A percentile compares a stretch with the other conserved stretches of the same genome.
These are phyloP conservation scores for Desmodus rotundus DNA, from an alignment of 2,113 vertebrate genomes.

Conservation along the genomic window DNA sequence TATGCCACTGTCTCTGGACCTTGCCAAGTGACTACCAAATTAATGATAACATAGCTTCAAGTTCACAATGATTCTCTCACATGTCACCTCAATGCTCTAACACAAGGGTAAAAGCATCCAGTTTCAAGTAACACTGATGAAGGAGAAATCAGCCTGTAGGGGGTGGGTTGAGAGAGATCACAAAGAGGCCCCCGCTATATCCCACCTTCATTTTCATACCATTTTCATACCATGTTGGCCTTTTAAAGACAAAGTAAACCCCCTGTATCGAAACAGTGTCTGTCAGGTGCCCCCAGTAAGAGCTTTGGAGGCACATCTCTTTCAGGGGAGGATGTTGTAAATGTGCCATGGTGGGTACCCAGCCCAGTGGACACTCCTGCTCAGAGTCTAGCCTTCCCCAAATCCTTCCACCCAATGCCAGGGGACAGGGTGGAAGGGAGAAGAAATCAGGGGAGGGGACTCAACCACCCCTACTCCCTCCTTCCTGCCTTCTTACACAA, in stretches of 20 bases:
- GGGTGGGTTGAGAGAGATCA: neutral
- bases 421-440: neutral
- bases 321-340: neutral
- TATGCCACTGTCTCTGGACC: neutral
- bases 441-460: neutral
- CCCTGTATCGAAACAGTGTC: neutral
- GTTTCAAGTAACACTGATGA: neutral
- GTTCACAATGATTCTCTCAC: neutral
- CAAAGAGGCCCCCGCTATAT: neutral
- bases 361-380: neutral
- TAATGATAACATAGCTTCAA: neutral
- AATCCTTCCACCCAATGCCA: neutral
- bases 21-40: neutral
- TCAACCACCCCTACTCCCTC: neutral
- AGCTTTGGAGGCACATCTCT: neutral
- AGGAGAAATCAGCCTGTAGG: neutral
- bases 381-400: neutral
- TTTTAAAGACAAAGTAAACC: neutral
- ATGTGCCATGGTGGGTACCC: neutral
- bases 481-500: neutral
- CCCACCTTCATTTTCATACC: neutral
- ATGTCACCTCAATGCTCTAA: neutral
- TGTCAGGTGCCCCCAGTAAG: no score
- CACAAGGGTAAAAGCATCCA: neutral
- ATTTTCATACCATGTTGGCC: no score